Percentiles rank a stretch among this genome's conserved stretches.
Evolutionary conservation across 2,113 vertebrate genomes (phyloP).

Genomic region (Seriola aureovittata): DNA sequence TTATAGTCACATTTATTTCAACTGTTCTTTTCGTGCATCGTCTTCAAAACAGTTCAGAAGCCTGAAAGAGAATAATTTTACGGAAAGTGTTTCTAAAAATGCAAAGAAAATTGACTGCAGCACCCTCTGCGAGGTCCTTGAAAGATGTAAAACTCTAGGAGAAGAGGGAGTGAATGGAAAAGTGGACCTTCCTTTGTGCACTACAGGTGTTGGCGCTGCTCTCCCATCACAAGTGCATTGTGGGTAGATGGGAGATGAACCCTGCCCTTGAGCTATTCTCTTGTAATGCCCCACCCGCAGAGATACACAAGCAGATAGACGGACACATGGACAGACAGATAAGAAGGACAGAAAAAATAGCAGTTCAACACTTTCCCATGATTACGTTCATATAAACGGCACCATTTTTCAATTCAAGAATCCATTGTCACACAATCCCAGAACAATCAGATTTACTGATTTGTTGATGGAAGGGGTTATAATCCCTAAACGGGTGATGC

Average conservation of each 20-base stretch:
- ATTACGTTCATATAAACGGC: slow-evolving; percentile 19
- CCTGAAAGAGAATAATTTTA: slow-evolving; percentile 27
- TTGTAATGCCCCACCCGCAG: background rate
- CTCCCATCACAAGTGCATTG: slow-evolving; percentile 50
- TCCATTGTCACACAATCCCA: slow-evolving; percentile 17
- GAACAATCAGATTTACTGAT: slow-evolving; percentile 36
- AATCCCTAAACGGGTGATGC: slow-evolving; percentile 38
- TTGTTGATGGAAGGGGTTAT: slow-evolving; percentile 28
- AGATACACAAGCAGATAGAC: background rate
- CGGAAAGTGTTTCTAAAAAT: background rate
- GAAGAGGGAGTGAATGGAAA: slow-evolving; percentile 16
- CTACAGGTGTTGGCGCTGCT: slow-evolving; percentile 22
- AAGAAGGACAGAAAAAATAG: slow-evolving; percentile 9
- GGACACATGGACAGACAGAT: slow-evolving; percentile 18
- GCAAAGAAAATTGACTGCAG: slow-evolving; percentile 13
- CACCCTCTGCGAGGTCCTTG: background rate
- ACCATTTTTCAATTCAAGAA: slow-evolving; percentile 4
- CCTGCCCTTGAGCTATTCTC: slow-evolving; percentile 21
- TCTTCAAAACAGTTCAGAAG: background rate
- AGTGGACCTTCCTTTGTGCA: slow-evolving; percentile 15
- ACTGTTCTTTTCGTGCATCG: slow-evolving; percentile 31
- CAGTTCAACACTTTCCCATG: slow-evolving; percentile 1
- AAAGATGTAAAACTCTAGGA: background rate
- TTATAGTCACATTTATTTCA: slow-evolving; percentile 33
- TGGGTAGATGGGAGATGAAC: slow-evolving; percentile 43